A percentile compares a stretch with the other conserved stretches of the same genome.
These are phyloP conservation scores for Scaptomyza cyrtandrae DNA, from an alignment of 2,888 invertebrate species.

Conservation along the genomic window DNA sequence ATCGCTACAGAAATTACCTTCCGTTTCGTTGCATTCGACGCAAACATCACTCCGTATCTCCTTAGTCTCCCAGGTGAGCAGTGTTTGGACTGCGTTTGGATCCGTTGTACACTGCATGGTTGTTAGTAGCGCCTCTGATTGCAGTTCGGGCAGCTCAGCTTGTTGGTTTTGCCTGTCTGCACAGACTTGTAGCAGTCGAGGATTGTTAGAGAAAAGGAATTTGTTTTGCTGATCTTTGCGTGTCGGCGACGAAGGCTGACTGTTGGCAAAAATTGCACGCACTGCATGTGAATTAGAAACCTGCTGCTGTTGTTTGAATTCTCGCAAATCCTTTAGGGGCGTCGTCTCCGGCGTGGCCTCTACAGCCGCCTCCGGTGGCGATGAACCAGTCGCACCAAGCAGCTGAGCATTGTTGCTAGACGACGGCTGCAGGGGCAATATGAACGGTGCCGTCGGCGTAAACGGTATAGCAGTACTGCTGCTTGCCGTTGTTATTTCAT, in stretches of 20 bases:
- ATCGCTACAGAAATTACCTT: conserved; percentile 86
- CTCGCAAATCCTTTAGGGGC: conserved; percentile 88
- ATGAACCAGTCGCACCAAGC: conserved; percentile 86
- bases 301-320: conserved; percentile 67
- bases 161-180: conserved; percentile 69
- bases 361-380: conserved; percentile 94
- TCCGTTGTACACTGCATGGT: conserved; percentile 23
- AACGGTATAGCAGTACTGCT: conserved; percentile 85
- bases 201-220: conserved; percentile 85
- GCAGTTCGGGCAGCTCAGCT: conserved; percentile 61
- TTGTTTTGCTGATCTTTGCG: conserved; percentile 86
- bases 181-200: conserved; percentile 71
- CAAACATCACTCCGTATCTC: conserved; percentile 61
- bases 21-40: conserved; percentile 84
- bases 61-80: conserved; percentile 17
- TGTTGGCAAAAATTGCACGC: conserved; percentile 86
- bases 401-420: conserved; percentile 62
- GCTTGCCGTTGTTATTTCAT: conserved; percentile 76
- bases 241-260: conserved; percentile 90
- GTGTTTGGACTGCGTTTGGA: conserved; percentile 22
- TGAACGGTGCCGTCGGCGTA: conserved; percentile 86
- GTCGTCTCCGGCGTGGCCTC: conserved; percentile 96
- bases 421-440: conserved; percentile 83
- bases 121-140: conserved; percentile 42
- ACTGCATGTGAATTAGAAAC: conserved; percentile 88